Evolutionary conservation across 2,797 vertebrate genomes (phyloP).

Genomic region (Coilia nasus): DNA sequence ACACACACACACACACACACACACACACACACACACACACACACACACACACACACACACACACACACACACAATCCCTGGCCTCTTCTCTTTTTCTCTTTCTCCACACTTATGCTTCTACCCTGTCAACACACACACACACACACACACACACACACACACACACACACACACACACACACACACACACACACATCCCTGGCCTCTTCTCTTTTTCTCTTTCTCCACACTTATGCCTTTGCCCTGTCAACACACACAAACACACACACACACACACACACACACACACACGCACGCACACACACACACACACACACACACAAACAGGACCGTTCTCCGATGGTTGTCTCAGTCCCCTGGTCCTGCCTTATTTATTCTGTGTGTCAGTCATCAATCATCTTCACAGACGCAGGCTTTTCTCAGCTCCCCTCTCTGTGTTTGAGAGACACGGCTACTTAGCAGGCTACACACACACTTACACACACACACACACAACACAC

Average conservation of each 20-base stretch:
- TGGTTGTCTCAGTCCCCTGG: neutral
- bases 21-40: no score
- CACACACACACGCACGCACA: neutral
- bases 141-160: no score
- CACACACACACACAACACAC: neutral
- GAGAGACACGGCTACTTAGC: neutral
- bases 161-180: no score
- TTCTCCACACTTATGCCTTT: no score
- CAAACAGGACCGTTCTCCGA: neutral
- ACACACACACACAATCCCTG: no score
- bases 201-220: no score
- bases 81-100: no score
- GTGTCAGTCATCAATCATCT: neutral
- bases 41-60: no score
- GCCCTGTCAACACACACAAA: constrained; percentile 2
- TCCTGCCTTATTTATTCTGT: neutral
- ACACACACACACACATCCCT: no score
- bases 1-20: no score
- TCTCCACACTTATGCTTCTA: no score
- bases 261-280: neutral
- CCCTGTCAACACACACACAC: no score
- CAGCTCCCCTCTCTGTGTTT: neutral
- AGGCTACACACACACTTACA: neutral
- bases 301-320: neutral
- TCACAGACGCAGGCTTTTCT: neutral